phyloP scores from a whole-genome alignment of 2,888 invertebrate species.

The Ametastegia equiseti region DNA sequence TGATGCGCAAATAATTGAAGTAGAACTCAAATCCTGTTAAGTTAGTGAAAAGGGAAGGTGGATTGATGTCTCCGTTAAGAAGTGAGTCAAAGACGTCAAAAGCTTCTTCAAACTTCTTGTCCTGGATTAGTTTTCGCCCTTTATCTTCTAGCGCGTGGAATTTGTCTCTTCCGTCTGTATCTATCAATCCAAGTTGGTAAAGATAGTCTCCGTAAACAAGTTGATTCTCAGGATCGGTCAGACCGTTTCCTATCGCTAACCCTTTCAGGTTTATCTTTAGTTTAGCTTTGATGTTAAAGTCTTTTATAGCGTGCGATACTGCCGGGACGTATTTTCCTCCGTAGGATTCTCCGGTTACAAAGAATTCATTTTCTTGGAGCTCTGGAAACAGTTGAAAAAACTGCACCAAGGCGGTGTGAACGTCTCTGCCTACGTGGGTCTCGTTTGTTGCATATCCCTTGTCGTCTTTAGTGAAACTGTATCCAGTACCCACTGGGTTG shows the following conservation, averaged over 20 bases:
- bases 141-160: slow-evolving; percentile 82
- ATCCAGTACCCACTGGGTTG: slow-evolving; percentile 95
- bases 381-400: slow-evolving; percentile 92
- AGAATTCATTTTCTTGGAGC: slow-evolving; percentile 86
- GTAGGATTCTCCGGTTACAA: slow-evolving; percentile 93
- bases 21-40: slow-evolving; percentile 87
- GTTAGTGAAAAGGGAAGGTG: slow-evolving; percentile 83
- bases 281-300: slow-evolving; percentile 79
- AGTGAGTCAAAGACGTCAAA: slow-evolving; percentile 85
- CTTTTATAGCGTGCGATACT: slow-evolving; percentile 84
- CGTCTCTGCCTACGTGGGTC: slow-evolving; percentile 87
- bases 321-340: slow-evolving; percentile 91
- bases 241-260: slow-evolving; percentile 88
- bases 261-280: slow-evolving; percentile 85
- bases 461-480: slow-evolving; percentile 89
- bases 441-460: slow-evolving; percentile 89
- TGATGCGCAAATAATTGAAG: slow-evolving; percentile 84
- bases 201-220: slow-evolving; percentile 88
- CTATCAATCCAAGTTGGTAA: slow-evolving; percentile 86
- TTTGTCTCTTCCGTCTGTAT: slow-evolving; percentile 79
- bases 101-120: slow-evolving; percentile 83
- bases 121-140: slow-evolving; percentile 80
- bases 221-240: slow-evolving; percentile 88
- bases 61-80: slow-evolving; percentile 83
- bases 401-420: slow-evolving; percentile 87